Evolutionary conservation across 2,113 vertebrate species (phyloP).

Genomic region (Bos javanicus): DNA sequence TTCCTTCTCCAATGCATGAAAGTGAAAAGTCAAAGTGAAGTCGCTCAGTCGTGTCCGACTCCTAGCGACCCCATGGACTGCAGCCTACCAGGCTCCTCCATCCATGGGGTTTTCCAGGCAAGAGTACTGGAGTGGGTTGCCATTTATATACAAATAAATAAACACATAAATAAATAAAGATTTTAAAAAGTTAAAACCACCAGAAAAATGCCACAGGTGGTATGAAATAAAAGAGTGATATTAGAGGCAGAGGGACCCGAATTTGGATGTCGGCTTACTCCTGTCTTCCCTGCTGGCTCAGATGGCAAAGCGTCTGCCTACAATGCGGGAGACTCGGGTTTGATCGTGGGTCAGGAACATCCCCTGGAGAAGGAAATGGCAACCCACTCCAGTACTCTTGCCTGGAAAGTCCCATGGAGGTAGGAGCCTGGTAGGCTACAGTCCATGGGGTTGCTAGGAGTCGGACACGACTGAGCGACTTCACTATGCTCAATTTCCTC

Average conservation of each 20-base stretch:
- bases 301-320: background rate
- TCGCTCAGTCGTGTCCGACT: no score
- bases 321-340: background rate
- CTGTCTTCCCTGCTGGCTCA: background rate
- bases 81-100: no score
- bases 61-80: no score
- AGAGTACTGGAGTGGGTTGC: no score
- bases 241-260: background rate
- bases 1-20: no score
- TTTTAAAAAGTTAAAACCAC: background rate
- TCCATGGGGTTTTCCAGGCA: no score
- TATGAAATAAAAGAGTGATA: background rate
- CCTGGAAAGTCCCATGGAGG: background rate
- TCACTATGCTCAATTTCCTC: no score
- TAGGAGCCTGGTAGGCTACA: background rate
- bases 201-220: background rate
- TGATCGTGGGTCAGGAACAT: background rate
- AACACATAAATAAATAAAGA: background rate
- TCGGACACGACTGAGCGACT: background rate
- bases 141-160: background rate
- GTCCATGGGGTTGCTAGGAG: background rate
- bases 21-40: no score
- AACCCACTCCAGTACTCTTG: background rate
- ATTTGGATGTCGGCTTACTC: background rate
- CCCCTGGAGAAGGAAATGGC: background rate